A percentile compares a stretch with the other conserved stretches of the same genome.
These are phyloP conservation scores for Hippocampus zosterae DNA, from an alignment of 2,113 vertebrate genomes.

Conservation along the genomic window DNA sequence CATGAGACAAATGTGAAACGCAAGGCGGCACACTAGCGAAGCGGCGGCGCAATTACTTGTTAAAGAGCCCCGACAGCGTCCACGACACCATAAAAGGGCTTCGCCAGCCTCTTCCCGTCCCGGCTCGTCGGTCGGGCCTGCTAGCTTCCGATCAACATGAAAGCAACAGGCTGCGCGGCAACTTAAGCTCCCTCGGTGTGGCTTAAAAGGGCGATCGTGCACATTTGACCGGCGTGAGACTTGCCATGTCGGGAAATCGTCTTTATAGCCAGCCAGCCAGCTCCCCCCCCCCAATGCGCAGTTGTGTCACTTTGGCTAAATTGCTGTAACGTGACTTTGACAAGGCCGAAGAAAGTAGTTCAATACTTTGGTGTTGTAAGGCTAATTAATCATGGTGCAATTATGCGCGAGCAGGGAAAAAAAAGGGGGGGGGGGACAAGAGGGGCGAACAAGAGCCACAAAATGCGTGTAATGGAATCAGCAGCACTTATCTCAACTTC, in stretches of 20 bases:
- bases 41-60: conserved; percentile 16
- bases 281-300: conserved; percentile 5
- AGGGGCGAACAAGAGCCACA: background rate
- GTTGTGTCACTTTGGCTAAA: background rate
- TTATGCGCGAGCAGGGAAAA: background rate
- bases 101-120: conserved; percentile 8
- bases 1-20: conserved; percentile 21
- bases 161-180: background rate
- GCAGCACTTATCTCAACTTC: background rate
- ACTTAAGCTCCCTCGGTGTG: conserved; percentile 18
- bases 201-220: conserved; percentile 23
- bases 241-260: conserved; percentile 14
- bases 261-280: background rate
- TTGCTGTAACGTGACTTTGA: background rate
- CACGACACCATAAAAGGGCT: conserved; percentile 29
- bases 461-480: background rate
- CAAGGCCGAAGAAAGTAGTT: background rate
- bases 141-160: conserved; percentile 10
- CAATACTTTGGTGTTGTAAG: background rate
- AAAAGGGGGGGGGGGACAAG: too few relatives aligned
- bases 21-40: background rate
- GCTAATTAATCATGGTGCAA: background rate
- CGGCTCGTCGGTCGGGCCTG: conserved; percentile 9
- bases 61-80: conserved; percentile 32
- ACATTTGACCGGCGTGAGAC: conserved; percentile 18